Conservation (phyloP, 1,140 invertebrate species). For the Colletes latitarsis region DNA sequence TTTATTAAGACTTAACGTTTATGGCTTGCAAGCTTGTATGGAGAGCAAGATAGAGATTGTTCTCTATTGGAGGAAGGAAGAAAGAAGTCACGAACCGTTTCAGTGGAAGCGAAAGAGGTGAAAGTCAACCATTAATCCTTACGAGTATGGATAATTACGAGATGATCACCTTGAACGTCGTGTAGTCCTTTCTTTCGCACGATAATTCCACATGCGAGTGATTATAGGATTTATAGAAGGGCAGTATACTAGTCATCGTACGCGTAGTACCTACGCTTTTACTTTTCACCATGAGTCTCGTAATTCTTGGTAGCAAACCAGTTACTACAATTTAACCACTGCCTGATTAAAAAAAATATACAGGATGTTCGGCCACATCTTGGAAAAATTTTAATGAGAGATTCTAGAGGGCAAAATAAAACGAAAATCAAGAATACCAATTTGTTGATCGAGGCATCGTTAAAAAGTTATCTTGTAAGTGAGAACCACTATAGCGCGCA, state of each 20-base stretch:
- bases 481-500: too few species aligned
- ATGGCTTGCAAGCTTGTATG: too few species aligned
- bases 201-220: conserved; percentile 44
- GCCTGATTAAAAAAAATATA: background rate
- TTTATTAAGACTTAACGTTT: background rate
- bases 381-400: too few species aligned
- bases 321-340: background rate
- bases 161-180: conserved; percentile 61
- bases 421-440: too few species aligned
- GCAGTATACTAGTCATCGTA: conserved; percentile 1
- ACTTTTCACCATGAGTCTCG: background rate
- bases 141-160: conserved; percentile 45
- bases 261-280: background rate
- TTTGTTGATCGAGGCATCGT: too few species aligned
- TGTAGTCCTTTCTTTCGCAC: conserved; percentile 54
- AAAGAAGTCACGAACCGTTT: conserved; percentile 5
- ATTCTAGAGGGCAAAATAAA: too few species aligned
- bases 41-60: background rate
- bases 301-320: background rate
- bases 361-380: too few species aligned
- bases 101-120: conserved; percentile 51
- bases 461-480: too few species aligned
- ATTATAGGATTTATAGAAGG: conserved; percentile 28
- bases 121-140: conserved; percentile 63
- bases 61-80: background rate